Conservation (phyloP, 2,888 invertebrate genomes). For the Rapana venosa region DNA sequence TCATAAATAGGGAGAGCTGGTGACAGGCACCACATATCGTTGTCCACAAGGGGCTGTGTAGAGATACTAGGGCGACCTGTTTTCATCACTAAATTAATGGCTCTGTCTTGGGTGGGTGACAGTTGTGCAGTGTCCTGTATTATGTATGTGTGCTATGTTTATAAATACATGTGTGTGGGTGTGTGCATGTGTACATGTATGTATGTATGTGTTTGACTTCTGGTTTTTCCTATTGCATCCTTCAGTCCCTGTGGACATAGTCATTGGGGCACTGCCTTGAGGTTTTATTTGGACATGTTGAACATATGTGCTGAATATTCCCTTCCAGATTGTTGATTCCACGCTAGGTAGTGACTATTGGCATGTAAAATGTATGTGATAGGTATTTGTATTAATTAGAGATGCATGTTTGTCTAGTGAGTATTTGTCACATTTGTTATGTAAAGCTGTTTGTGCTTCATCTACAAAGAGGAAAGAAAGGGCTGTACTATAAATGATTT, state of each 20-base stretch:
- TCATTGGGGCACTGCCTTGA: background rate
- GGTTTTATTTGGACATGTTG: background rate
- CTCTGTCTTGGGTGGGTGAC: background rate
- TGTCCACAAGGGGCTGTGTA: background rate
- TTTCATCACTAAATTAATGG: background rate
- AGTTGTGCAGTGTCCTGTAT: background rate
- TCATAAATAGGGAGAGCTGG: background rate
- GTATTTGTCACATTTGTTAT: no score
- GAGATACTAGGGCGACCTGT: background rate
- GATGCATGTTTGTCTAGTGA: no score
- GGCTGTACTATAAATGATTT: no score
- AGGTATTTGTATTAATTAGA: no score
- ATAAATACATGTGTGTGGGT: background rate
- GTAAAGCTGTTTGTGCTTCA: no score
- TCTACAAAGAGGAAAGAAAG: no score
- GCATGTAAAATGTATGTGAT: no score
- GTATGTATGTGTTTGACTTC: background rate
- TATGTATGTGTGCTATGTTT: background rate
- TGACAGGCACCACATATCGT: slow-evolving; percentile 7
- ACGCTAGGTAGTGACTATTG: no score
- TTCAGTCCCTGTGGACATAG: background rate
- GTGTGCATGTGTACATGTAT: background rate
- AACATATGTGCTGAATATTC: background rate
- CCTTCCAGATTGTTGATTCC: no score
- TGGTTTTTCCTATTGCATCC: background rate